Base-by-base conservation (phyloP, 1,140 invertebrate species). In the Apis florea region DNA sequence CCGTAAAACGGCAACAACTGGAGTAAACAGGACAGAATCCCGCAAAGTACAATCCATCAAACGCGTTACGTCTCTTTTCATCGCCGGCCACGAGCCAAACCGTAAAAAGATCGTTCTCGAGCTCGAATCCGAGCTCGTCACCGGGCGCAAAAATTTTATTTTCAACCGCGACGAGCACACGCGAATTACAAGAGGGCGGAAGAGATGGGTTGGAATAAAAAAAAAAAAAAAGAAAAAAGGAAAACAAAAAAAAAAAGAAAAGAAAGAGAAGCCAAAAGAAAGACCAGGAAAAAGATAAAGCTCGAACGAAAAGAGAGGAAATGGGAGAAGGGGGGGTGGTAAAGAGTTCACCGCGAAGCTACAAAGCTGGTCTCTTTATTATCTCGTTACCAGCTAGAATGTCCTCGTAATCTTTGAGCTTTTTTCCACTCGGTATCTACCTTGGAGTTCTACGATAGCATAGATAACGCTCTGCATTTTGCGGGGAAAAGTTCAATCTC, bases 291-390 rank as follows among this genome's bases (percentile, higher is more conserved):
- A 58, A 47, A 31, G 12, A 2, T 9, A 11, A 59, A 74, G 21
- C 51, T 13, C 56, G 12, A 59, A 21, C 63, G 53, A 84, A 68
- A 68, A 81, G 66, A 68, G 53, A 63, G 40, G 15, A 47, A 63
- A 75, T 58, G 9, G 9, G 21, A 6, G 21, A 13, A 49, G 31
- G 26, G 59, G 31, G 26, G 59, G 54, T 40, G 67, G 80, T 79
- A 81, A 86, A 85, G 83, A 83, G 72, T 84, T 66, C 24, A 19
- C 71, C 58, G 63, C 70, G 63, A 78, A 76, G 84, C 84, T 88
- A 87, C 84, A 87, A 87, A 83, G 84, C 88, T 82, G 86, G 73
- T 86, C 83, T 79, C 85, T 90, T 90, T 90, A 90, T 90, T 90
- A 90, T 90, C 90, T 88, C 85, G 85, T 90, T 90, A 90, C 85